Conservation (phyloP, 2,888 invertebrate species). For the Limenitis camilla region DNA sequence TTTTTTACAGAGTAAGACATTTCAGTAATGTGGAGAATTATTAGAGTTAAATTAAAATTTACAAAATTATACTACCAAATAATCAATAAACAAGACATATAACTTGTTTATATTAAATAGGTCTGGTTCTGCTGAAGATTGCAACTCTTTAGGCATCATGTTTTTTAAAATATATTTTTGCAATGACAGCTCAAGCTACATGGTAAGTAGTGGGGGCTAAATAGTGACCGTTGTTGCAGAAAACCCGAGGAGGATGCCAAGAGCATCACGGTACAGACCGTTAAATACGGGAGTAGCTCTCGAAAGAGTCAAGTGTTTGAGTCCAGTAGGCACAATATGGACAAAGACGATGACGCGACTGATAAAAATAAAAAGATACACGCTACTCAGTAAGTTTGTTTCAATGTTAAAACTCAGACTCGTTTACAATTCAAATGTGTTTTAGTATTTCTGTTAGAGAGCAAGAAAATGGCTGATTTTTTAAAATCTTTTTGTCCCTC, state of each 20-base stretch:
- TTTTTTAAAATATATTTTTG: no score
- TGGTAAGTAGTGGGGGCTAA: slow-evolving; percentile 15
- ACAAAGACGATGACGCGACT: slow-evolving; percentile 82
- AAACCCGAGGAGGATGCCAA: slow-evolving; percentile 69
- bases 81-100: neutral
- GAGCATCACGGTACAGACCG: slow-evolving; percentile 63
- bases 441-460: no score
- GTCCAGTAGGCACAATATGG: slow-evolving; percentile 80
- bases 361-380: slow-evolving; percentile 75
- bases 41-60: no score
- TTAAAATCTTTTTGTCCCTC: no score
- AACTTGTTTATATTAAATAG: no score
- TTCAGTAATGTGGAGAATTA: no score
- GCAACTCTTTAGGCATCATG: no score
- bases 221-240: slow-evolving; percentile 54
- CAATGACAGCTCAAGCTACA: neutral
- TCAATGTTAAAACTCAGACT: neutral
- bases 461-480: no score
- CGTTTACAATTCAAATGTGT: neutral
- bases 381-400: slow-evolving; percentile 62
- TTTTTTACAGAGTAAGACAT: no score
- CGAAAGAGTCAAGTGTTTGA: slow-evolving; percentile 81
- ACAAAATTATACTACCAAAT: no score
- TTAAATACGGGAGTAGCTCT: slow-evolving; percentile 63
- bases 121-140: no score